These are phyloP conservation scores for Hippocampus kuda DNA, from an alignment of 2,797 vertebrate genomes.

Conservation along the genomic window DNA sequence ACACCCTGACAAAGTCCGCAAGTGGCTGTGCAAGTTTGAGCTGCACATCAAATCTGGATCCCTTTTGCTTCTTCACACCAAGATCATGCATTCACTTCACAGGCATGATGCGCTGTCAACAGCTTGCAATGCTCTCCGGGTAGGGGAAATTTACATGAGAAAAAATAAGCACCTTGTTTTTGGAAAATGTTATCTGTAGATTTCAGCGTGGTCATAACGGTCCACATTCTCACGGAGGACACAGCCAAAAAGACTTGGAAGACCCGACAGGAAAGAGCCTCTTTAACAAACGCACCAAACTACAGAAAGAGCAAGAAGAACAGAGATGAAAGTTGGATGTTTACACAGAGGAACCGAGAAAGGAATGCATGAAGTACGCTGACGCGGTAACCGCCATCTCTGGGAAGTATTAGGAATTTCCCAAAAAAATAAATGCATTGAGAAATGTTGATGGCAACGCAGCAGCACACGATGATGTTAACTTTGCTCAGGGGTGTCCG, in stretches of 20 bases:
- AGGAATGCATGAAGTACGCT: neutral
- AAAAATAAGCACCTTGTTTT: neutral
- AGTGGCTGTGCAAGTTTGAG: neutral
- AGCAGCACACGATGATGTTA: constrained; percentile 1
- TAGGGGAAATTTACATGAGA: too few species aligned
- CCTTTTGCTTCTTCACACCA: neutral
- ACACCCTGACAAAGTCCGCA: constrained; percentile 17
- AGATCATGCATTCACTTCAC: neutral
- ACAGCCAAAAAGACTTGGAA: neutral
- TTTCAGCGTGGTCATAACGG: neutral
- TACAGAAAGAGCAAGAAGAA: neutral
- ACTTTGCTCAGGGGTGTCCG: neutral
- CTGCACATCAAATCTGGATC: neutral
- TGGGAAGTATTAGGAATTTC: neutral
- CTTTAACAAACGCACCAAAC: neutral
- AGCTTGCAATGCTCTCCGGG: neutral
- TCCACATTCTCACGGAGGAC: neutral
- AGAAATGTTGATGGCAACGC: neutral
- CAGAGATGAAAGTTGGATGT: neutral
- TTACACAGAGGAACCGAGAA: neutral
- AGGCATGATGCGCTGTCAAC: neutral
- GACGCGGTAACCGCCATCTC: neutral
- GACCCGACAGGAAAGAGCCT: neutral
- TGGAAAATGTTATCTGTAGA: too few species aligned
- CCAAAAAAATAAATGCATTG: neutral